Conservation (phyloP, 1,140 invertebrate species). For the Drosophila sproati region DNA sequence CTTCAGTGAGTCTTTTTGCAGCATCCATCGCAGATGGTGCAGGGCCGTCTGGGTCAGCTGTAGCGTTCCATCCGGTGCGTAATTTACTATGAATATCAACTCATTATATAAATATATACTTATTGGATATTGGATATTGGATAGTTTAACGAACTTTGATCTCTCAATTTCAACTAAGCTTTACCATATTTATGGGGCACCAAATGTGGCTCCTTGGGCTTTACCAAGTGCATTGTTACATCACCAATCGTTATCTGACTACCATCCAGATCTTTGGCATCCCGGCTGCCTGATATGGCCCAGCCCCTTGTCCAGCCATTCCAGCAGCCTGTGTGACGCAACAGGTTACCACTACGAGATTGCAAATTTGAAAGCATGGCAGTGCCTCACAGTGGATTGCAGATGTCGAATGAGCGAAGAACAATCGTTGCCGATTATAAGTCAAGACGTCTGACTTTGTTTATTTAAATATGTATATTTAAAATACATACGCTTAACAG, state of each 20-base stretch:
- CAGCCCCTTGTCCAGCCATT: slow-evolving; percentile 30
- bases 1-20: slow-evolving; percentile 95
- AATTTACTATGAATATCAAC: slow-evolving; percentile 84
- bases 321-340: slow-evolving; percentile 54
- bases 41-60: slow-evolving; percentile 90
- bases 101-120: slow-evolving; percentile 1
- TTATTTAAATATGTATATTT: background rate
- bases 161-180: slow-evolving; percentile 34
- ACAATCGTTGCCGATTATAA: background rate
- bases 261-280: slow-evolving; percentile 12
- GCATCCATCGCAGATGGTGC: slow-evolving; percentile 95
- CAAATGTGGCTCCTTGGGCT: slow-evolving; percentile 90
- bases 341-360: slow-evolving; percentile 35
- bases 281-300: slow-evolving; percentile 11
- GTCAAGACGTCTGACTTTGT: background rate
- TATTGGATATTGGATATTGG: slow-evolving; percentile 14
- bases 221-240: slow-evolving; percentile 88
- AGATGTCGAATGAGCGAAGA: background rate
- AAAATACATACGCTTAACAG: background rate
- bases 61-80: slow-evolving; percentile 83
- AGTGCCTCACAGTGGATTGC: background rate
- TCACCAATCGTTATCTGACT: slow-evolving; percentile 90
- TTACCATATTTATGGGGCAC: slow-evolving; percentile 93
- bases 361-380: slow-evolving; percentile 44
- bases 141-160: slow-evolving; percentile 50